Evolutionary conservation across 2,888 invertebrate genomes (phyloP), one percentile per base, ranked within the genome.

Genomic region (Polia nebulosa): DNA sequence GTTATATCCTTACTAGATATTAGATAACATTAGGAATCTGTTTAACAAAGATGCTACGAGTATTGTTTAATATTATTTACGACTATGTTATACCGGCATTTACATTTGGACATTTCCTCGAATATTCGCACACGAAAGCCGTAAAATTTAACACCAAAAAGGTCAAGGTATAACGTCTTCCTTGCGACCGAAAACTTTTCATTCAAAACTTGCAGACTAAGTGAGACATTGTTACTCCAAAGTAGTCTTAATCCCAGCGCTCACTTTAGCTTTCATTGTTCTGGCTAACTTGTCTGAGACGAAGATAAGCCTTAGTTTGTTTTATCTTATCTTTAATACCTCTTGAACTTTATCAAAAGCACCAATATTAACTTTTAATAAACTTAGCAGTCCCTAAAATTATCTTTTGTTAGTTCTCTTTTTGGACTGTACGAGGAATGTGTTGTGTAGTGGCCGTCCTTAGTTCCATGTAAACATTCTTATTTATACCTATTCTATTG

Each of bases 361-460:
- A 36, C 11, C 9, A 9, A 59, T 58, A 76, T 53, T 45, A 34
- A 45, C 20, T 51, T 68, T 51, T n/a, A 25, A n/a, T 25, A 36
- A 44, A 51, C 13, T 3, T 25, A 29, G 8, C 47, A 47, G 20
- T 36, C 20, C 15, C 17, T 45, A 44, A 22, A 45, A 55, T 39
- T 41, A 2, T 76, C 17, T 25, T 7, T 25, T 45, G 3, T 17
- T 39, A 73, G 25, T 39, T 22, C 13, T 4, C 2, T n/a, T 41
- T 25, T 39, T 36, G 17, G 62, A 79, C 72, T 69, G 22, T 67
- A 25, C 79, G 81, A 81, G 60, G 66, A 78, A 78, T 67, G 47
- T 29, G 15, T 49, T 47, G 11, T 73, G 74, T 78, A 68, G 8
- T 78, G 55, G 15, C 65, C 47, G 61, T 56, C 45, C 29, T 8